Evolutionary conservation across 2,797 vertebrate genomes (phyloP).

Genomic region (Periophthalmus magnuspinnatus): DNA sequence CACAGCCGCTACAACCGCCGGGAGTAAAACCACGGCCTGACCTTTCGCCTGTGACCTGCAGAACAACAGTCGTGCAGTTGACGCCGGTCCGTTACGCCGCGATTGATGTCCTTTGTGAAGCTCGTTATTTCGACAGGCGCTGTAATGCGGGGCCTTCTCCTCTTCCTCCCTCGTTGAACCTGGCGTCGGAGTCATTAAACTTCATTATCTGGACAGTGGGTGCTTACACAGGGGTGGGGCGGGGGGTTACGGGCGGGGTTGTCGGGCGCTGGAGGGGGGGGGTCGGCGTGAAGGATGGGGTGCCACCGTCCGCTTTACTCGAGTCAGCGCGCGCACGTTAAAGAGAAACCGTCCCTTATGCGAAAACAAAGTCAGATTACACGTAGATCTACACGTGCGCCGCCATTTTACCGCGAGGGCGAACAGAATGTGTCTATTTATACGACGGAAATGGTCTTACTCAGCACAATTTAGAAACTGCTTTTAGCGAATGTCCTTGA

Average conservation of each 20-base stretch:
- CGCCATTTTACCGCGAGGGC: conserved; percentile 1
- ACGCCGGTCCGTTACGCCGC: not conserved
- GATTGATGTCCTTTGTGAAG: conserved; percentile 22
- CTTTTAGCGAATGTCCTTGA: conserved; percentile 4
- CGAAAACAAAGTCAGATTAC: conserved; percentile 23
- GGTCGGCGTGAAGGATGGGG: conserved; percentile 65
- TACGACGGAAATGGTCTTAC: conserved; percentile 15
- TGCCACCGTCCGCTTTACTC: conserved; percentile 65
- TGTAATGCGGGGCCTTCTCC: conserved; percentile 32
- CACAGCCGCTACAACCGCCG: not conserved
- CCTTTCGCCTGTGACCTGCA: not conserved
- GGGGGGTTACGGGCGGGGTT: conserved; percentile 31
- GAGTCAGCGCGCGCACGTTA: conserved; percentile 67
- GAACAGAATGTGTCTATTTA: conserved; percentile 18
- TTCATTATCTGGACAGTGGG: conserved; percentile 72
- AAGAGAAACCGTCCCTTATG: conserved; percentile 7
- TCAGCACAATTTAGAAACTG: not conserved
- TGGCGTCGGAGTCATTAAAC: conserved; percentile 70
- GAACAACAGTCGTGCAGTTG: not conserved
- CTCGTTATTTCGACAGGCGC: conserved; percentile 44
- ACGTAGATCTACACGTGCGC: conserved; percentile 12
- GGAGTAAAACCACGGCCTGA: not conserved
- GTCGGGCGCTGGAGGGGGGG: conserved; percentile 21
- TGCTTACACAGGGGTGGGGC: conserved; percentile 56
- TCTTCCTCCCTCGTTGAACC: conserved; percentile 43